Base-by-base conservation (phyloP, 2,888 invertebrate species). In the Drosophila stalkeri region DNA sequence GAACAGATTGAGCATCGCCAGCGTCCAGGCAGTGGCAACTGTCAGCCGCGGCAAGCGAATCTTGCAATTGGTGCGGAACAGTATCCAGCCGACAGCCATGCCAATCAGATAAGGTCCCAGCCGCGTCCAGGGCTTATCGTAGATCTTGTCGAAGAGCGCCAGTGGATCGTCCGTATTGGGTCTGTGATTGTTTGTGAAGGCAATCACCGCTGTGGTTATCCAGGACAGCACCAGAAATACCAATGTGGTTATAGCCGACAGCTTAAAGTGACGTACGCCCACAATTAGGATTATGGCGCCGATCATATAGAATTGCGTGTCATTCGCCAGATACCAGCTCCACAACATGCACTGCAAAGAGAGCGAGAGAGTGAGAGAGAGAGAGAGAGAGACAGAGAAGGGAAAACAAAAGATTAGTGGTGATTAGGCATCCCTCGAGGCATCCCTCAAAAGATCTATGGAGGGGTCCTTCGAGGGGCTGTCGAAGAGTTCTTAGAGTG, bases 241-340 rank as follows among this genome's bases (percentile, higher is more conserved):
- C 5, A 94, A 92, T 3, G 97, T 93, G 0, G 96, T 93, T 0
- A 94, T 94, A 0, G 95, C 96, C 1, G 97, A 96, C 1, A 96
- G 93, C 91, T 96, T 97, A 91, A 97, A 96, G 92, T 97, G 96
- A 82, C 94, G 96, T 18, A 96, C 95, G 0, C 96, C 97, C 56
- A 97, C 92, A 61, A 97, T 96, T n/a, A 97, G 94, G 39, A 97
- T 95, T 7, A 97, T 94, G 1, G 96, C 96, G 72, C 97, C 97
- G 74, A 97, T 94, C 1, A 97, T 95, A 91, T 97, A 97, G 93
- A 97, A 97, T 90, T 97, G 97, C 0, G 97, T 97, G 91, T 97
- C 97, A 86, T 97, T 97, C 1, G 97, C 96, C 54, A 97, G 93
- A 90, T 97, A 97, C 97, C 97, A 97, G 94, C 97, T 97, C 97